Percentiles rank a stretch among this genome's conserved stretches.
These are phyloP conservation scores for Brachionus paranguensis DNA, from an alignment of 1,140 invertebrate species.

Conservation along the genomic window DNA sequence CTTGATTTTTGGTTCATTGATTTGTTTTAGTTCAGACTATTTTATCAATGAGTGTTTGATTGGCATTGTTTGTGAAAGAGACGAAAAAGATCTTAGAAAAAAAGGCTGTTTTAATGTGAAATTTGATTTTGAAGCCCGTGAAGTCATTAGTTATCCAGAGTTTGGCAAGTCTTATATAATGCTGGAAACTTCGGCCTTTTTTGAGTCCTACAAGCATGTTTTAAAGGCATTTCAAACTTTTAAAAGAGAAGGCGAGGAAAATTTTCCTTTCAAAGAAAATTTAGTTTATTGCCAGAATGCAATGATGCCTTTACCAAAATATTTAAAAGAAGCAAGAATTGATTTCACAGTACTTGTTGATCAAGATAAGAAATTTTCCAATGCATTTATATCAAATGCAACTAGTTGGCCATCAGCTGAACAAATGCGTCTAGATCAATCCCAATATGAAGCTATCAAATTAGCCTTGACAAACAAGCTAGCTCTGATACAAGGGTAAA, in stretches of 20 bases:
- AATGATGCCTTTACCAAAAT: slow-evolving; percentile 1
- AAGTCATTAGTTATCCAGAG: background rate
- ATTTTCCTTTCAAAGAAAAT: slow-evolving; percentile 51
- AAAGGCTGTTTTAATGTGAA: slow-evolving; percentile 4
- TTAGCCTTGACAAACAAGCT: slow-evolving; percentile 57
- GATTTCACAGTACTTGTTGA: background rate
- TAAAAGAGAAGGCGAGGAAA: background rate
- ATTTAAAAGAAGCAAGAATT: slow-evolving; percentile 11
- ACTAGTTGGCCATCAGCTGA: slow-evolving; percentile 45
- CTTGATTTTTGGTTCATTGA: slow-evolving; percentile 61
- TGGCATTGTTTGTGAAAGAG: slow-evolving; percentile 14
- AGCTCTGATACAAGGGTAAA: slow-evolving; percentile 65
- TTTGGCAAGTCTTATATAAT: slow-evolving; percentile 43
- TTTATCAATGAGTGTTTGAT: slow-evolving; percentile 15
- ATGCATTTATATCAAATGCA: background rate
- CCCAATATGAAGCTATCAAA: slow-evolving; percentile 56
- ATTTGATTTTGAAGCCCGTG: background rate
- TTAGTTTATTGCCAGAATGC: slow-evolving; percentile 44
- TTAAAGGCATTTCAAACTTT: slow-evolving; percentile 47
- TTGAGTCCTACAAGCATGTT: slow-evolving; percentile 57
- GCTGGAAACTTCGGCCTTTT: slow-evolving; percentile 58
- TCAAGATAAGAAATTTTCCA: background rate
- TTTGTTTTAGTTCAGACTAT: slow-evolving; percentile 27
- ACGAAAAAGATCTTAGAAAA: background rate
- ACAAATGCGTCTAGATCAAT: slow-evolving; percentile 48